Evolutionary conservation across 1,140 invertebrate species (phyloP).

Genomic region (Ditylenchus dipsaci): DNA sequence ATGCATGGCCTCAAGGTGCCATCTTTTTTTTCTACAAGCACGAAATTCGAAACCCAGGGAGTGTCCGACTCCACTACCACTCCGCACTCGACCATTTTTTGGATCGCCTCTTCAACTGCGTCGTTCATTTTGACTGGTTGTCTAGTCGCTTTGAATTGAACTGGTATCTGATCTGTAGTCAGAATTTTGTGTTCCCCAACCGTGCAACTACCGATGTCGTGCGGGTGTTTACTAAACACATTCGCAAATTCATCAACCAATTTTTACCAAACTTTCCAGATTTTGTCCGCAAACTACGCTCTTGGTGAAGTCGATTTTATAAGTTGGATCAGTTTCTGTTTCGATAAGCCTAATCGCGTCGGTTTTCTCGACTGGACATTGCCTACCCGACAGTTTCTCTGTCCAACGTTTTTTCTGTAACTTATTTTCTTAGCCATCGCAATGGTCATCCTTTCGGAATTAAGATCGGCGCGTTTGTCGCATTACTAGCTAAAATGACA

Average conservation of each 20-base stretch:
- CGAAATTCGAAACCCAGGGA: background rate
- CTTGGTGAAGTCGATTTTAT: background rate
- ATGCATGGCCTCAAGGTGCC: background rate
- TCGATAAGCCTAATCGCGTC: background rate
- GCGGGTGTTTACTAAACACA: constrained; percentile 8
- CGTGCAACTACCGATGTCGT: constrained; percentile 15
- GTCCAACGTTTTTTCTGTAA: background rate
- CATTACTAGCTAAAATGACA: no score
- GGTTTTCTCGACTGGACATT: background rate
- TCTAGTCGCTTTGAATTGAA: background rate
- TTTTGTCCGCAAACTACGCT: background rate
- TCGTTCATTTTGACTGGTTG: constrained; percentile 4
- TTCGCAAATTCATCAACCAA: constrained; percentile 6
- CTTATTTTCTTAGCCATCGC: background rate
- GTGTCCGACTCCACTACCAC: constrained; percentile 10
- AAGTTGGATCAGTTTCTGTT: background rate
- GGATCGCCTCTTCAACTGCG: background rate
- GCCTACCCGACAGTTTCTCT: background rate
- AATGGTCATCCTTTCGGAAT: background rate
- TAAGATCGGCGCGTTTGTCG: background rate
- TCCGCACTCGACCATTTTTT: background rate
- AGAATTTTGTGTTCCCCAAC: constrained; percentile 6
- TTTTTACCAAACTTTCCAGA: background rate
- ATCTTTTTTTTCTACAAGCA: constrained; percentile 7
- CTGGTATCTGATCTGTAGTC: background rate